Evolutionary conservation across 2,888 invertebrate species (phyloP).

Genomic region (Molorchus minor): DNA sequence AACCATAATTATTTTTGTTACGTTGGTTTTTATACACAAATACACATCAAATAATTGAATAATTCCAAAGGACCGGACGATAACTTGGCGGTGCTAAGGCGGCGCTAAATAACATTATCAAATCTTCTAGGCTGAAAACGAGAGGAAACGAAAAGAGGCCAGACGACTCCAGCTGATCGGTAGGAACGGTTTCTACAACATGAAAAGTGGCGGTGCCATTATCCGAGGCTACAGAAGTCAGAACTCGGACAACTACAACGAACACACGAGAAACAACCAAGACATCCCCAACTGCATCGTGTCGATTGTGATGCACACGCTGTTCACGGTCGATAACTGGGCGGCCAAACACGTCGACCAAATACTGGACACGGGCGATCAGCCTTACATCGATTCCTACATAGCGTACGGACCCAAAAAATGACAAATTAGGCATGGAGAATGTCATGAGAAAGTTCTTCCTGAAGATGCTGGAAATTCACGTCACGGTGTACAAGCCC

Average conservation of each 20-base stretch:
- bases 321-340: conserved; percentile 67
- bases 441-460: conserved; percentile 66
- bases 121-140: conserved; percentile 47
- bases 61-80: too few species aligned
- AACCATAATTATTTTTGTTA: too few species aligned
- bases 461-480: conserved; percentile 62
- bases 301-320: conserved; percentile 65
- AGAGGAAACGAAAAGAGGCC: conserved; percentile 51
- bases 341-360: conserved; percentile 66
- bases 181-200: conserved; percentile 47
- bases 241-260: conserved; percentile 58
- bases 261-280: conserved; percentile 63
- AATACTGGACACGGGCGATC: conserved; percentile 67
- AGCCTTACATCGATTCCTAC: conserved; percentile 70
- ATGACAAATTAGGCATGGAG: conserved; percentile 57
- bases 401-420: conserved; percentile 66
- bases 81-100: too few species aligned
- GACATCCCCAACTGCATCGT: conserved; percentile 65
- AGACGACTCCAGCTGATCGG: conserved; percentile 60
- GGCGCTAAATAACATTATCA: neutral
- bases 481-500: conserved; percentile 54
- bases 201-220: conserved; percentile 61
- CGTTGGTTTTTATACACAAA: too few species aligned
- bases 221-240: conserved; percentile 62
- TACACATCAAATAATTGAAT: too few species aligned